A percentile compares a stretch with the other conserved stretches of the same genome.
phyloP scores from a whole-genome alignment of 2,113 vertebrate species.

The Crocuta crocuta region DNA sequence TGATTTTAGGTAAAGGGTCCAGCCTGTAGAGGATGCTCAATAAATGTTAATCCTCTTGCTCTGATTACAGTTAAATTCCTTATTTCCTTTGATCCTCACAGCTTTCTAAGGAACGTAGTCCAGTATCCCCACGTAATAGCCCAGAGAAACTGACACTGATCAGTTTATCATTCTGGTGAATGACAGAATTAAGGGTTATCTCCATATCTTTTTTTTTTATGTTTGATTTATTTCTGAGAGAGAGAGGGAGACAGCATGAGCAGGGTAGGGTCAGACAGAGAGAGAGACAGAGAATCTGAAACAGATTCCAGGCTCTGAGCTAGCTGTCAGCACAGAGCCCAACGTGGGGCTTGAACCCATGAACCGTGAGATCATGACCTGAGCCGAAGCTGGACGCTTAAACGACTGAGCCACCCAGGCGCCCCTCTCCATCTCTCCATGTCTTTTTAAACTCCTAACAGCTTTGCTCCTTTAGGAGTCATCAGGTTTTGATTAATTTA shows the following conservation, averaged over 20 bases:
- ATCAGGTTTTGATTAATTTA: background rate
- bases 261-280: too few relatives aligned
- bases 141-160: background rate
- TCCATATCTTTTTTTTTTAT: background rate
- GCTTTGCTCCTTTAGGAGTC: background rate
- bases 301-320: too few relatives aligned
- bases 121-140: background rate
- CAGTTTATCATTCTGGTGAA: background rate
- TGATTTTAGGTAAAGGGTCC: background rate
- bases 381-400: too few relatives aligned
- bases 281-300: too few relatives aligned
- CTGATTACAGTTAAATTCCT: background rate
- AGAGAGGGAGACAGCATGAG: too few relatives aligned
- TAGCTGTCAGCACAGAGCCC: too few relatives aligned
- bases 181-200: background rate
- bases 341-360: too few relatives aligned
- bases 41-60: background rate
- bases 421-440: background rate
- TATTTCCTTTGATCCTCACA: background rate
- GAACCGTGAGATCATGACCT: too few relatives aligned
- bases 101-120: background rate
- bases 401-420: too few relatives aligned
- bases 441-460: background rate
- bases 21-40: background rate
- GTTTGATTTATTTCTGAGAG: too few relatives aligned